Evolutionary conservation across 2,113 vertebrate genomes (phyloP), one percentile per base, ranked within the genome.

Genomic region (Hystrix brachyura): DNA sequence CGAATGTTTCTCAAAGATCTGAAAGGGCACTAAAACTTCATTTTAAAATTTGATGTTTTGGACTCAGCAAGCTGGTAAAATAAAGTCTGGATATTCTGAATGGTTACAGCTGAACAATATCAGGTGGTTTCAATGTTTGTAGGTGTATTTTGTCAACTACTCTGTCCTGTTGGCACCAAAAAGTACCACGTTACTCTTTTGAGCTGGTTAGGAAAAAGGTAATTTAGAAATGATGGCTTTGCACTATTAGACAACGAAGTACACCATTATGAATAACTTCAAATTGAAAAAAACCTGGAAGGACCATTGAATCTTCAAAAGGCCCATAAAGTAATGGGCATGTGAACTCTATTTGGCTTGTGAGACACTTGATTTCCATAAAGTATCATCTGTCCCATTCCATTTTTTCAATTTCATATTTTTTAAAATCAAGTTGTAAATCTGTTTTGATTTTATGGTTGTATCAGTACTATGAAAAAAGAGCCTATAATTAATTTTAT

Each of bases 221-320:
- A 72, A 93, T 84, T 95, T 94, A 67, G 12, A 90, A 88, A 86
- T 92, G 38, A 82, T 82, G 46, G 17, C n/a, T 82, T 94, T 79
- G 46, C 14, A 62, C 53, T 92, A 89, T 38, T 29, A 82, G 82
- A 82, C 18, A 86, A 60, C 65, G 96, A 81, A 90, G 67, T 25
- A 74, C 17, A 74, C 55, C 18, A 29, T 80, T 81, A 93, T 57
- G n/a, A 34, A 88, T 72, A 29, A 87, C 51, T 84, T 88, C 48
- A 91, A 55, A 79, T 9, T 53, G 1, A 65, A 93, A 94, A 80
- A 51, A 19, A 89, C 60, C 64, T 53, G 29, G 48, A 32, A 81
- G 34, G 64, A 76, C 62, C 55, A 59, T 7, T 23, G n/a, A 76
- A 23, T 93, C 48, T 95, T 79, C 87, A 55, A 90, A 91, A 71